Conservation (phyloP, 2,113 vertebrate genomes). For the Indri indri region DNA sequence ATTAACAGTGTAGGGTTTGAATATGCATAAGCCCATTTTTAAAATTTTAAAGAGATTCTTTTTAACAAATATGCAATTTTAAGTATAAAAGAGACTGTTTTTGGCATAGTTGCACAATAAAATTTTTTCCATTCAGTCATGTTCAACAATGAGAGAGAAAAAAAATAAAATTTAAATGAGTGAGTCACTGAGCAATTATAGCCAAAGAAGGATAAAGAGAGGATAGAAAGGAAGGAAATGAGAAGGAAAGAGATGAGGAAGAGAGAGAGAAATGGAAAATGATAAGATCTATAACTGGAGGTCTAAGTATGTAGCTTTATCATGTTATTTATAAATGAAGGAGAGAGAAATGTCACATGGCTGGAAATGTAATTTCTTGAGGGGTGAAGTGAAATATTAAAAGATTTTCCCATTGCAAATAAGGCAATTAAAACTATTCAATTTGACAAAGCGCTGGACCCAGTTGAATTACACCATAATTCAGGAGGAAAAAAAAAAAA, state of each 20-base stretch:
- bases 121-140: not conserved
- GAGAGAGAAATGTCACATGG: constrained; percentile 42
- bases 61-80: constrained; percentile 9
- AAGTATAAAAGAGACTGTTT: constrained; percentile 35
- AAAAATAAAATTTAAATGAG: not conserved
- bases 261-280: not conserved
- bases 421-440: constrained; percentile 78
- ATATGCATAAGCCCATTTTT: not conserved
- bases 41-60: not conserved
- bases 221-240: not conserved
- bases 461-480: constrained; percentile 64
- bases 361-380: constrained; percentile 65
- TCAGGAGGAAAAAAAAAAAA: constrained; percentile 48
- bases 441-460: constrained; percentile 67
- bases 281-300: not conserved
- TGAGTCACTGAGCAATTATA: not conserved
- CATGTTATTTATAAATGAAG: constrained; percentile 61
- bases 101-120: not conserved
- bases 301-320: not conserved
- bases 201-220: not conserved
- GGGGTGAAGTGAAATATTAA: constrained; percentile 70
- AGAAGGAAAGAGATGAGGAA: not conserved
- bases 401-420: constrained; percentile 76
- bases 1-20: not conserved
- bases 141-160: not conserved